phyloP scores from a whole-genome alignment of 2,113 vertebrate genomes.

The Pangasianodon gigas region DNA sequence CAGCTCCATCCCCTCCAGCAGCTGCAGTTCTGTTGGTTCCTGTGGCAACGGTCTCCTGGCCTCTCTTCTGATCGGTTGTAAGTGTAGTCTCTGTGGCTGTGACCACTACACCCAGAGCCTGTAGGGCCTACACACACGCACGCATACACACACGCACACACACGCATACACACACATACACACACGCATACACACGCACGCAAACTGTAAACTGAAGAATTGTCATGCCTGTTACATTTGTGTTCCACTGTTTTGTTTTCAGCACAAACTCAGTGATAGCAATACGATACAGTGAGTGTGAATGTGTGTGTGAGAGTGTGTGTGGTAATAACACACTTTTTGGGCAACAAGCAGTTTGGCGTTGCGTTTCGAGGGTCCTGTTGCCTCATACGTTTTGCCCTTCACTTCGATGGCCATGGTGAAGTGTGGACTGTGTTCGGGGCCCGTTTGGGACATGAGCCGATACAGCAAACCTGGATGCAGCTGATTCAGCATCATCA shows the following conservation, averaged over 20 bases:
- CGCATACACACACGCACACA: background rate
- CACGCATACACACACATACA: background rate
- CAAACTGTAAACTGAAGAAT: background rate
- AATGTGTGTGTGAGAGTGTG: background rate
- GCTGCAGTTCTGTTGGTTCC: slow-evolving; percentile 52
- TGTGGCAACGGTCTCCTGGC: slow-evolving; percentile 63
- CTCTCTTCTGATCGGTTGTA: slow-evolving; percentile 63
- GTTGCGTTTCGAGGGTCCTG: slow-evolving; percentile 88
- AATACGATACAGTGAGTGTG: background rate
- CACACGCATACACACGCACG: background rate
- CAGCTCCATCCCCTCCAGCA: slow-evolving; percentile 34
- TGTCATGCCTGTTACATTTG: background rate
- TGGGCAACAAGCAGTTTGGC: slow-evolving; percentile 91
- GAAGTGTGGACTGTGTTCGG: slow-evolving; percentile 93
- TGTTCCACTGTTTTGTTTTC: background rate
- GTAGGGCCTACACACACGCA: slow-evolving; percentile 77
- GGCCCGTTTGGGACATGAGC: slow-evolving; percentile 88
- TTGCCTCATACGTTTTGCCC: slow-evolving; percentile 85
- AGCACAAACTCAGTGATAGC: background rate
- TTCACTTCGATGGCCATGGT: slow-evolving; percentile 94
- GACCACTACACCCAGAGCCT: slow-evolving; percentile 87
- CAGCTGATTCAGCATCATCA: slow-evolving; percentile 96
- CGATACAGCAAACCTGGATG: slow-evolving; percentile 90
- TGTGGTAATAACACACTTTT: slow-evolving; percentile 71
- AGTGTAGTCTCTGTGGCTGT: slow-evolving; percentile 79